Evolutionary conservation across 2,888 invertebrate genomes (phyloP).

Genomic region (Euphydryas editha): DNA sequence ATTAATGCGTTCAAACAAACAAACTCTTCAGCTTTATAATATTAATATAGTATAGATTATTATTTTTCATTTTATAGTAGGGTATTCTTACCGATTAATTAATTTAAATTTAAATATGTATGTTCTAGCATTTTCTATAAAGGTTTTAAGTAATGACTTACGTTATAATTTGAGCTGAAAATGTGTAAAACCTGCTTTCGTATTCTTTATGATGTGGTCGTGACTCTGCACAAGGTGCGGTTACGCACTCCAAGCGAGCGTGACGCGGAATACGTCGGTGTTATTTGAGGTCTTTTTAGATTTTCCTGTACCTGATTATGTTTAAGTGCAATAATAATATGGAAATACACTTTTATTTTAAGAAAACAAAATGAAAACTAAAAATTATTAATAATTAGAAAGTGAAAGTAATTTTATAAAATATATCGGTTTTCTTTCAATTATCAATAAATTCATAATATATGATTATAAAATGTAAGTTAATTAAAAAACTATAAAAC

Average conservation of each 20-base stretch:
- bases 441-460: no score
- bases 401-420: no score
- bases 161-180: slow-evolving; percentile 19
- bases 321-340: neutral
- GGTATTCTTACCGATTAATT: no score
- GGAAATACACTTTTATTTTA: neutral
- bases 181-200: slow-evolving; percentile 34
- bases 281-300: neutral
- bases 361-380: neutral
- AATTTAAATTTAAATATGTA: no score
- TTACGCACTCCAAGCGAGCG: slow-evolving; percentile 28
- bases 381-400: neutral
- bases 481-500: no score
- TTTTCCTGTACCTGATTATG: neutral
- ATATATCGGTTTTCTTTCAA: no score
- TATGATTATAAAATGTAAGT: no score
- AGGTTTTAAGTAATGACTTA: slow-evolving; percentile 11
- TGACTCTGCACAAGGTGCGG: slow-evolving; percentile 52
- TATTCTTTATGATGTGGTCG: slow-evolving; percentile 49
- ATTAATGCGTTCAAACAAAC: no score
- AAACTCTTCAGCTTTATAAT: no score
- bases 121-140: no score
- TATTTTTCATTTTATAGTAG: no score
- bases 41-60: no score
- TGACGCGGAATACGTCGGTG: slow-evolving; percentile 14